A percentile compares a stretch with the other conserved stretches of the same genome.
Evolutionary conservation across 1,140 invertebrate species (phyloP).

Genomic region (Anthonomus grandis): DNA sequence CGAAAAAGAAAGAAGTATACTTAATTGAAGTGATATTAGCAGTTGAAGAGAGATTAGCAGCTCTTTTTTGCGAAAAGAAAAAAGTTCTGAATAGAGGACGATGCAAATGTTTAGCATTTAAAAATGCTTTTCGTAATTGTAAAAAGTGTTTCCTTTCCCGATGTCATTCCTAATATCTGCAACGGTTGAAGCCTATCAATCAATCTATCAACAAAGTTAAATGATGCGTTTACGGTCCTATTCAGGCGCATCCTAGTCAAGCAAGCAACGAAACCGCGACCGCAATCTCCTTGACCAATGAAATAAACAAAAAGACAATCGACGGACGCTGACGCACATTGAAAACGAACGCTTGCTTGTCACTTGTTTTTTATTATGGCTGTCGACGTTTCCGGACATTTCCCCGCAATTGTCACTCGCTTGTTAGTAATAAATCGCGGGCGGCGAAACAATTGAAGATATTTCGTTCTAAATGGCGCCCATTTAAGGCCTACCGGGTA

Average conservation of each 20-base stretch:
- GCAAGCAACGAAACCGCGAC: conserved; percentile 33
- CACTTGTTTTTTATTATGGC: conserved; percentile 39
- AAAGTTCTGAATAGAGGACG: too few relatives aligned
- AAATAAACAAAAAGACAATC: conserved; percentile 31
- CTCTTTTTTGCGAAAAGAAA: too few relatives aligned
- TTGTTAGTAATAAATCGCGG: conserved; percentile 37
- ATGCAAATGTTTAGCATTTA: too few relatives aligned
- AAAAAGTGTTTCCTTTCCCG: too few relatives aligned
- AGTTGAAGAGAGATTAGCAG: too few relatives aligned
- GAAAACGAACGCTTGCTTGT: conserved; percentile 32
- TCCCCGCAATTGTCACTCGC: conserved; percentile 38
- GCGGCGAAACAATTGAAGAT: conserved; percentile 36
- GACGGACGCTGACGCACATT: conserved; percentile 32
- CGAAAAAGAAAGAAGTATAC: too few relatives aligned
- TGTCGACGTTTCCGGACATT: conserved; percentile 41
- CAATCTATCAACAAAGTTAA: too few relatives aligned
- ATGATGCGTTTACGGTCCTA: too few relatives aligned
- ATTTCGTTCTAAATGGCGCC: conserved; percentile 34
- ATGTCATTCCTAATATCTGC: too few relatives aligned
- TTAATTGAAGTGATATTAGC: too few relatives aligned
- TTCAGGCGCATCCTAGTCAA: conserved; percentile 35
- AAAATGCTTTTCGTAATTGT: too few relatives aligned
- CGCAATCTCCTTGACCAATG: conserved; percentile 16
- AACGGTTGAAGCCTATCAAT: too few relatives aligned
- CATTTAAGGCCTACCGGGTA: conserved; percentile 33